These are phyloP conservation scores for Falco rusticolus DNA, from an alignment of 2,797 vertebrate genomes.

Conservation along the genomic window DNA sequence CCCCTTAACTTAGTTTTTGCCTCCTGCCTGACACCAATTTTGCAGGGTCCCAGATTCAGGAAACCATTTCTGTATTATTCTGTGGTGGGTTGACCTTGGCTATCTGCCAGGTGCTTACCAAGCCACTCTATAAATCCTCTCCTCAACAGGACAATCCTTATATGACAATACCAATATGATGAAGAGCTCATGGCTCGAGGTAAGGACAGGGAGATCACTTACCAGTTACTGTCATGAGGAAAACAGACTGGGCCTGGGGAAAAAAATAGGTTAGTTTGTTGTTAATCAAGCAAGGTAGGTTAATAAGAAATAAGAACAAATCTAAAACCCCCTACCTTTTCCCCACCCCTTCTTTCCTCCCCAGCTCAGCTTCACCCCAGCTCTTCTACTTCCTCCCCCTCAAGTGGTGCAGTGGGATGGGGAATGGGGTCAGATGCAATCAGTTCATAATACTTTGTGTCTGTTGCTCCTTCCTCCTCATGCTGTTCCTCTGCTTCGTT, in stretches of 20 bases:
- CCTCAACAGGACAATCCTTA: background rate
- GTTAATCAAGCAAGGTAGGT: background rate
- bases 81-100: background rate
- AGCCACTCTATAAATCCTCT: background rate
- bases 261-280: background rate
- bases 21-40: background rate
- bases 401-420: background rate
- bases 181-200: accelerated
- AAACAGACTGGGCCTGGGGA: background rate
- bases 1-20: background rate
- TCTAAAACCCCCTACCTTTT: accelerated
- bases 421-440: background rate
- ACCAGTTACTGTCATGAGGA: accelerated
- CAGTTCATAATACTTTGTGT: accelerated
- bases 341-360: background rate
- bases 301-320: background rate
- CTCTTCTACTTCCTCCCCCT: background rate
- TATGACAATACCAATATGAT: background rate
- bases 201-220: background rate
- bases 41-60: background rate
- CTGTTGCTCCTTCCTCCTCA: background rate
- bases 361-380: background rate
- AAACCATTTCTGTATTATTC: background rate
- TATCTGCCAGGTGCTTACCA: background rate
- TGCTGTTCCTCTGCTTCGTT: background rate